Conservation (phyloP, 2,113 vertebrate genomes). For the Labrus mixtus region DNA sequence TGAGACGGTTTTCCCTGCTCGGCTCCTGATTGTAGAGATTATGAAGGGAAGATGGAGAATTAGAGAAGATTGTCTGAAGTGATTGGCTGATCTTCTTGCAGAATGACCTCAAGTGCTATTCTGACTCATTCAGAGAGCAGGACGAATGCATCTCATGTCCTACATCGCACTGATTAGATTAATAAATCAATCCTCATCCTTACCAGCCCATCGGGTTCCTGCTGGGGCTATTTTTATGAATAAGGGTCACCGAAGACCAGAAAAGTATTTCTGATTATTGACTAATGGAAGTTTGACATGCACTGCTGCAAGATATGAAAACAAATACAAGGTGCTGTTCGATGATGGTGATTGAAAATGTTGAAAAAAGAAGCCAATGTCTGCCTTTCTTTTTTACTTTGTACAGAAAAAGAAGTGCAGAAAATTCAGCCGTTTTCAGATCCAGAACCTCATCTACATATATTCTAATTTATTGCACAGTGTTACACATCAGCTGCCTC, state of each 20-base stretch:
- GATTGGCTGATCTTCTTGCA: slow-evolving; percentile 72
- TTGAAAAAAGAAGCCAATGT: background rate
- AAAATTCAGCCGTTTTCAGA: slow-evolving; percentile 27
- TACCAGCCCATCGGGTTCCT: slow-evolving; percentile 61
- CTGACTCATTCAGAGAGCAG: slow-evolving; percentile 66
- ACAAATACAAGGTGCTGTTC: background rate
- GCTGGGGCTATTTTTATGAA: slow-evolving; percentile 79
- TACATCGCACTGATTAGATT: slow-evolving; percentile 81
- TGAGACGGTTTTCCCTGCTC: slow-evolving; percentile 61
- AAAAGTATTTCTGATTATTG: slow-evolving; percentile 66
- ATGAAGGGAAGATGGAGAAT: slow-evolving; percentile 74
- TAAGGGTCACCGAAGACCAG: slow-evolving; percentile 76
- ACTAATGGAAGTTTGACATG: slow-evolving; percentile 32
- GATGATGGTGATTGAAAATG: slow-evolving; percentile 9
- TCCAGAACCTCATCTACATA: slow-evolving; percentile 71
- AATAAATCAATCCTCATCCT: slow-evolving; percentile 81
- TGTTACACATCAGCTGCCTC: slow-evolving; percentile 72
- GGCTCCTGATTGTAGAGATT: slow-evolving; percentile 76
- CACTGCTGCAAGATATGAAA: background rate
- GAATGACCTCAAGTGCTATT: slow-evolving; percentile 78
- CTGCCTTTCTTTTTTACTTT: background rate
- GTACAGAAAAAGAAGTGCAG: background rate
- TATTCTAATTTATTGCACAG: slow-evolving; percentile 62
- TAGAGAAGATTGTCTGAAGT: slow-evolving; percentile 73
- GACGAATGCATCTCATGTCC: slow-evolving; percentile 76